phyloP scores from a whole-genome alignment of 2,797 vertebrate genomes.

The Epinephelus malabaricus region DNA sequence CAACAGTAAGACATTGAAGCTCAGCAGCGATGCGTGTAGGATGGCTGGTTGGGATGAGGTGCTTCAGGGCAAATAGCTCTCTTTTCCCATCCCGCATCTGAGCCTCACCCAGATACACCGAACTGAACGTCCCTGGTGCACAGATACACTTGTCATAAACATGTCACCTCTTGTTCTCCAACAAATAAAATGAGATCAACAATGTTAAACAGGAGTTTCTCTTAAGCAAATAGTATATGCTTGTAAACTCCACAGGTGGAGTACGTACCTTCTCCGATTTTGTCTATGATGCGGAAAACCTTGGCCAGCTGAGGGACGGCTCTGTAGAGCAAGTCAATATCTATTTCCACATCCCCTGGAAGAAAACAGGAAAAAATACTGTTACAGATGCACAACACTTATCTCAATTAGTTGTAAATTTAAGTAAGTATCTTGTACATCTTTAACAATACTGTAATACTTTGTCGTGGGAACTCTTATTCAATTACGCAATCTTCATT shows the following conservation, averaged over 20 bases:
- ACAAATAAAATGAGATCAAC: neutral
- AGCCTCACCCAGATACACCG: conserved; percentile 95
- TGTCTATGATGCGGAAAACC: conserved; percentile 92
- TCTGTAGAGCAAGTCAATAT: conserved; percentile 93
- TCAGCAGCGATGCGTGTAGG: conserved; percentile 96
- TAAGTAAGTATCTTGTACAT: no score
- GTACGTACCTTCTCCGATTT: conserved; percentile 95
- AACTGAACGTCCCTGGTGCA: conserved; percentile 95
- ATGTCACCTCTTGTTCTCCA: neutral
- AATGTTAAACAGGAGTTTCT: neutral
- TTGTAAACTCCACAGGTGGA: neutral
- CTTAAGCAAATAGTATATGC: neutral
- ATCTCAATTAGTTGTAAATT: no score
- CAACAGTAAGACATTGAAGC: conserved; percentile 95
- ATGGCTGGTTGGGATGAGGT: conserved; percentile 98
- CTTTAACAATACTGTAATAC: no score
- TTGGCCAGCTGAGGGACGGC: conserved; percentile 92
- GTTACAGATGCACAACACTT: neutral
- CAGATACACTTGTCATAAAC: conserved; percentile 2
- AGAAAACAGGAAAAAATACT: conserved; percentile 28
- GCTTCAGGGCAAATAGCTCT: conserved; percentile 95
- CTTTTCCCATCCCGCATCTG: conserved; percentile 88
- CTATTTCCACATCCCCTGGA: conserved; percentile 87
- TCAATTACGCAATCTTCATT: no score
- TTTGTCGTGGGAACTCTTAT: no score